Evolutionary conservation across 2,888 invertebrate genomes (phyloP).

Genomic region (Caradrina clavipalpis): DNA sequence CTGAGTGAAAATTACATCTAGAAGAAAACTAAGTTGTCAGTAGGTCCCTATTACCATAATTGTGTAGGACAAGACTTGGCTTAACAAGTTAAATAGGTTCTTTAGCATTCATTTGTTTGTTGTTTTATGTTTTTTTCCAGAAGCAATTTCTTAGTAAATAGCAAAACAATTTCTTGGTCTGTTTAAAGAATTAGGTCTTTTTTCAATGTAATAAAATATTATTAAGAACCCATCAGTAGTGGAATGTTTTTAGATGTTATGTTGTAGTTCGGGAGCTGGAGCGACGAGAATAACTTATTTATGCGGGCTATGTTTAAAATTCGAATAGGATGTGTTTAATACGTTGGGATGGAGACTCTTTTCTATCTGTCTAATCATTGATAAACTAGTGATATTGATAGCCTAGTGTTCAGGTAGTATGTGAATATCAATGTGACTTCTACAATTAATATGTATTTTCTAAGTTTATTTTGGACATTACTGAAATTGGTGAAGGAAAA

Average conservation of each 20-base stretch:
- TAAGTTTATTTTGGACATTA: too few species aligned
- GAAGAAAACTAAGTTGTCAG: neutral
- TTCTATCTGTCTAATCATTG: too few species aligned
- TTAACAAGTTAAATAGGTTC: constrained; percentile 13
- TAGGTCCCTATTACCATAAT: neutral
- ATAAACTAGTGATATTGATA: too few species aligned
- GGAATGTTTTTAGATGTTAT: neutral
- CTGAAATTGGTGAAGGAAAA: too few species aligned
- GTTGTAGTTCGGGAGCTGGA: neutral
- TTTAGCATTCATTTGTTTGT: constrained; percentile 16
- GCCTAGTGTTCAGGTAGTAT: too few species aligned
- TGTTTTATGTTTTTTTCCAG: neutral
- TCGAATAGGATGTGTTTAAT: too few species aligned
- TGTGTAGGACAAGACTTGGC: neutral
- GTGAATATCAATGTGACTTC: too few species aligned
- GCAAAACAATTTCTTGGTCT: neutral
- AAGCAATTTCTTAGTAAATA: neutral
- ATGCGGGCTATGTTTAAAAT: too few species aligned
- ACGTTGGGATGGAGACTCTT: too few species aligned
- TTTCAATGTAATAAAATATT: neutral
- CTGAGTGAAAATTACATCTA: constrained; percentile 7
- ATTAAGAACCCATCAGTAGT: constrained; percentile 8
- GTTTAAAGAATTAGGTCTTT: neutral
- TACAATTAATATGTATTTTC: too few species aligned
- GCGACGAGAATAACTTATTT: neutral